phyloP scores from a whole-genome alignment of 2,888 invertebrate species.

The Neocrepidodera transversa region DNA sequence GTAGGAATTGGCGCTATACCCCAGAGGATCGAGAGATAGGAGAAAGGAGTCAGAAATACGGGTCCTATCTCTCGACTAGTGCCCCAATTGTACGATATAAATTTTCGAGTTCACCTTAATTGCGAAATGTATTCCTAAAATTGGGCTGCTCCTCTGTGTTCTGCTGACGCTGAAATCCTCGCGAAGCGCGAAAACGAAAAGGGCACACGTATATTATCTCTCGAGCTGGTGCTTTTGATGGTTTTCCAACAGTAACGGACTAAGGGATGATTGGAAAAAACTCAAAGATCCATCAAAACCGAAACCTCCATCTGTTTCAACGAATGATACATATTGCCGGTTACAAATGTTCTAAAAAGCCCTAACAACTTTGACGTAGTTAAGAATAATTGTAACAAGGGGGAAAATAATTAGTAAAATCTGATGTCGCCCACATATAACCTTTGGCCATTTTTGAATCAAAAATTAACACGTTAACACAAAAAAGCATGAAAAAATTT shows the following conservation, averaged over 20 bases:
- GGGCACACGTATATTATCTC: conserved; percentile 45
- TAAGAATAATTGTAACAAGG: no score
- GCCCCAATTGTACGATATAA: conserved; percentile 50
- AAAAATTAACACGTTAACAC: no score
- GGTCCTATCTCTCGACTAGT: conserved; percentile 34
- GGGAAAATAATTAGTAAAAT: no score
- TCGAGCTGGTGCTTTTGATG: conserved; percentile 30
- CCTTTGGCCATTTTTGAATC: no score
- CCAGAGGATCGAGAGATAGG: conserved; percentile 22
- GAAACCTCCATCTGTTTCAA: no score
- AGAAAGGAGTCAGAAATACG: conserved; percentile 15
- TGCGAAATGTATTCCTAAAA: conserved; percentile 52
- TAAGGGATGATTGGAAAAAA: background rate
- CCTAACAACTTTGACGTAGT: no score
- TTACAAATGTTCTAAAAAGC: no score
- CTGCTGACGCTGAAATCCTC: background rate
- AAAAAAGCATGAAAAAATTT: no score
- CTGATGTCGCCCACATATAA: no score
- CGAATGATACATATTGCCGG: no score
- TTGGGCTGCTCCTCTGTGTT: conserved; percentile 46
- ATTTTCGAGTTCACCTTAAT: conserved; percentile 53
- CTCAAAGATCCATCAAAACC: no score
- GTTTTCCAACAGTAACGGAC: background rate
- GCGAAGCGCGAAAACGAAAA: conserved; percentile 18
- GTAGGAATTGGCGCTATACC: conserved; percentile 20